Evolutionary conservation across 1,140 invertebrate genomes (phyloP).

Genomic region (Drosophila lacertosa): DNA sequence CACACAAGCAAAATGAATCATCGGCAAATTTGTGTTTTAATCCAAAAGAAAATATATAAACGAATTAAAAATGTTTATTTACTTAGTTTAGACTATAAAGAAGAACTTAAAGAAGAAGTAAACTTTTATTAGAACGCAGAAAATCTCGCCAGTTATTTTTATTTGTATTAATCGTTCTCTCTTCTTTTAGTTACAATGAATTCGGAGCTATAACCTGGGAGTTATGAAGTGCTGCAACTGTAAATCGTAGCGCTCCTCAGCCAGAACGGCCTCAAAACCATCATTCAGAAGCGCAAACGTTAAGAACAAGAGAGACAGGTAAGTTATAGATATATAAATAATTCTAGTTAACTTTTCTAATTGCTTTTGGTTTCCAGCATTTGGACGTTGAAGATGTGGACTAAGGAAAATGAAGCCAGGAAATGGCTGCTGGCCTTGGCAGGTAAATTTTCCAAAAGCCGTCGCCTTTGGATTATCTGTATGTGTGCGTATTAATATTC

Average conservation of each 20-base stretch:
- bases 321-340: too few species aligned
- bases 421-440: conserved; percentile 62
- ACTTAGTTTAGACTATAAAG: not conserved
- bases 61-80: conserved; percentile 3
- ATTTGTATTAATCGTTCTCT: not conserved
- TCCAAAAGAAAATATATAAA: not conserved
- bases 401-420: conserved; percentile 39
- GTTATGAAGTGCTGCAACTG: conserved; percentile 25
- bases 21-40: too few species aligned
- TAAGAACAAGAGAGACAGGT: conserved; percentile 13
- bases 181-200: conserved; percentile 6
- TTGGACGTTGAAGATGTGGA: conserved; percentile 69
- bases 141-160: too few species aligned
- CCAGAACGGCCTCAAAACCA: conserved; percentile 12
- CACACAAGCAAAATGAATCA: not conserved
- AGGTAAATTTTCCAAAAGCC: conserved; percentile 50
- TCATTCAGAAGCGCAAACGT: conserved; percentile 15
- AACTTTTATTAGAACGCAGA: too few species aligned
- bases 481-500: conserved; percentile 9
- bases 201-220: conserved; percentile 6
- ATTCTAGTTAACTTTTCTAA: too few species aligned
- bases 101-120: not conserved
- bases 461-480: conserved; percentile 8
- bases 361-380: too few species aligned
- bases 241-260: conserved; percentile 25